Base-by-base conservation (phyloP, 2,113 vertebrate species). In the Vidua macroura region DNA sequence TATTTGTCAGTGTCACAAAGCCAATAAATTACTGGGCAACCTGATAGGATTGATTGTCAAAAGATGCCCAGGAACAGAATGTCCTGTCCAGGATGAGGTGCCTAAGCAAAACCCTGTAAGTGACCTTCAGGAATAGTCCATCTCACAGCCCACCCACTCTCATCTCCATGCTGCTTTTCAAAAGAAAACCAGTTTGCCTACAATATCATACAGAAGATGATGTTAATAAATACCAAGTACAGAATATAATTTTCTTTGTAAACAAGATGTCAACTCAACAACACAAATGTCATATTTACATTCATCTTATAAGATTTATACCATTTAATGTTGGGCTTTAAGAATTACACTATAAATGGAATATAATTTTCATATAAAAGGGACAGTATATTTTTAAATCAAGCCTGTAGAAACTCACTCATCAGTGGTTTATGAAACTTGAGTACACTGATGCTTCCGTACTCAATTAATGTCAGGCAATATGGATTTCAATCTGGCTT, bases 401-500 rank as follows among this genome's bases (percentile, higher is more conserved):
- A 64, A 96, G 96, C 92, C 93, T 94, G 97, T 95, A 93, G 96
- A 97, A 97, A 92, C 93, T 95, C 95, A 93, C 92, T 97, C 94
- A 96, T 97, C 97, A 41, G 96, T 94, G 94, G 95, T 93, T 97
- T 97, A 93, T 96, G 96, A 96, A 96, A 97, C 96, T 97, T 94
- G 96, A 96, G 93, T 95, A 94, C 77, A 68, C 85, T 94, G 97
- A 97, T 95, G 95, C 93, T 96, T 97, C 95, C 96, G 94, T 75
- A 60, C 92, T 98, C 98, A 98, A 98, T 98, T 98, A 98, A 98
- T 98, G 98, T 98, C 97, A 98, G 96, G 98, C 98, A 98, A 98
- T 98, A 97, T 98, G 97, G 98, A 97, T 98, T 97, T 98, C 98
- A 98, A 98, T 98, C 98, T 98, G 98, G 97, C 97, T 96, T 95